Percentiles rank a stretch among this genome's conserved stretches.
These are phyloP conservation scores for Neodiprion pinetum DNA, from an alignment of 1,140 invertebrate species.

Conservation along the genomic window DNA sequence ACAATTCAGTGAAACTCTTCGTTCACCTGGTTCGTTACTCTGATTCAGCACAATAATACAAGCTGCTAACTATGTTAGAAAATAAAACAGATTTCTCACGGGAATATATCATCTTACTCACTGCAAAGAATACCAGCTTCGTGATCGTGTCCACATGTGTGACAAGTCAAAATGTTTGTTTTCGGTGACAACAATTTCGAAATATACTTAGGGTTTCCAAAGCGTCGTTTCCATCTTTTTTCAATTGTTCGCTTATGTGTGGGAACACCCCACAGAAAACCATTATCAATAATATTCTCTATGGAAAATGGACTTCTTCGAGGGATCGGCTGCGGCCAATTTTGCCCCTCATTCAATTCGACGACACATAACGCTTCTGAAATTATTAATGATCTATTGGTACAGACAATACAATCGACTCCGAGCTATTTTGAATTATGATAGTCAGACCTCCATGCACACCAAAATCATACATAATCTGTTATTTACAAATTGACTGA, in stretches of 20 bases:
- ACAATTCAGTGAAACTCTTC: no score
- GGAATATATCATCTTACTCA: constrained; percentile 59
- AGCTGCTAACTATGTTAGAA: no score
- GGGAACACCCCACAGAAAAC: constrained; percentile 84
- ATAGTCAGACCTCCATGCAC: no score
- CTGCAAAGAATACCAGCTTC: constrained; percentile 79
- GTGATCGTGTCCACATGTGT: constrained; percentile 82
- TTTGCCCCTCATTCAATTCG: constrained; percentile 42
- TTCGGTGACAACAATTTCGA: constrained; percentile 76
- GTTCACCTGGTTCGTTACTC: no score
- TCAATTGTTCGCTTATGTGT: constrained; percentile 78
- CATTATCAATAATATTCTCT: constrained; percentile 72
- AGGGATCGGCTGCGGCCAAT: constrained; percentile 23
- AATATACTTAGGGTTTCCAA: constrained; percentile 68
- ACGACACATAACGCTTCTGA: constrained; percentile 46
- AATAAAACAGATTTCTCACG: no score
- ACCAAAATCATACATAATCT: no score
- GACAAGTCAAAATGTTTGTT: constrained; percentile 77
- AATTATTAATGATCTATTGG: constrained; percentile 14
- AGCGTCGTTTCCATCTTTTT: constrained; percentile 74
- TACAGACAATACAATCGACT: background rate
- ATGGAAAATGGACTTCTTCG: constrained; percentile 54
- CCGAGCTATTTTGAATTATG: no score
- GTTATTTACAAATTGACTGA: no score
- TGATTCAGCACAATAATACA: constrained; percentile 7